These are phyloP conservation scores for Acanthopleura granulata DNA, from an alignment of 2,888 invertebrate genomes.

Conservation along the genomic window DNA sequence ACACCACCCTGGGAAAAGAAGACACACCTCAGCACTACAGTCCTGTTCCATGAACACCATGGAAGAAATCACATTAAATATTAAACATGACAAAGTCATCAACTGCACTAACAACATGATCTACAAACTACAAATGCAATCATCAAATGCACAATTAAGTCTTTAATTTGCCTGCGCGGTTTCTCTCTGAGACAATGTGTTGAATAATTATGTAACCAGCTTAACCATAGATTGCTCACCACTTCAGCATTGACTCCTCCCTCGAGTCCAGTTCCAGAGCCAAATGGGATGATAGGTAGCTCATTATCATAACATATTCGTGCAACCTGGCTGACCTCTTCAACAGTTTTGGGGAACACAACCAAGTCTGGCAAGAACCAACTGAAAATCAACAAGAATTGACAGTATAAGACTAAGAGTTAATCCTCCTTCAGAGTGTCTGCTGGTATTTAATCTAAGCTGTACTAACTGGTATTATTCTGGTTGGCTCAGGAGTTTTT, in stretches of 20 bases:
- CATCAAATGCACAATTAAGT: too few species aligned
- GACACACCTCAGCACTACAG: too few species aligned
- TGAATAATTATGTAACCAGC: too few species aligned
- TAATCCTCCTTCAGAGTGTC: not conserved
- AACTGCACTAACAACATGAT: too few species aligned
- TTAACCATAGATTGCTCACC: constrained; percentile 34
- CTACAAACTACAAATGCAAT: too few species aligned
- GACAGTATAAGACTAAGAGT: not conserved
- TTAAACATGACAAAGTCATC: too few species aligned
- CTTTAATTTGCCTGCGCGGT: too few species aligned
- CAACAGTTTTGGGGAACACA: constrained; percentile 68
- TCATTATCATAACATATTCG: constrained; percentile 67
- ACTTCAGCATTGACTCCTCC: constrained; percentile 70
- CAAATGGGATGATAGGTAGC: constrained; percentile 72
- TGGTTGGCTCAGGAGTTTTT: too few species aligned
- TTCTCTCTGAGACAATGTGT: too few species aligned
- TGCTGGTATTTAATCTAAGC: not conserved
- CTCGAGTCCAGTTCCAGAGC: constrained; percentile 73
- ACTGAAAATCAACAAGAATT: constrained; percentile 46
- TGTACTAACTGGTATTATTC: not conserved
- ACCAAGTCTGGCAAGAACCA: constrained; percentile 69
- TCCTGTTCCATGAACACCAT: too few species aligned
- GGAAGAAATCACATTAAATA: too few species aligned
- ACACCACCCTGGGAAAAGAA: constrained; percentile 69
- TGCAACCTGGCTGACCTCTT: constrained; percentile 71